Evolutionary conservation across 2,888 invertebrate genomes (phyloP), one percentile per base, ranked within the genome.

Genomic region (Nudaria mundana): DNA sequence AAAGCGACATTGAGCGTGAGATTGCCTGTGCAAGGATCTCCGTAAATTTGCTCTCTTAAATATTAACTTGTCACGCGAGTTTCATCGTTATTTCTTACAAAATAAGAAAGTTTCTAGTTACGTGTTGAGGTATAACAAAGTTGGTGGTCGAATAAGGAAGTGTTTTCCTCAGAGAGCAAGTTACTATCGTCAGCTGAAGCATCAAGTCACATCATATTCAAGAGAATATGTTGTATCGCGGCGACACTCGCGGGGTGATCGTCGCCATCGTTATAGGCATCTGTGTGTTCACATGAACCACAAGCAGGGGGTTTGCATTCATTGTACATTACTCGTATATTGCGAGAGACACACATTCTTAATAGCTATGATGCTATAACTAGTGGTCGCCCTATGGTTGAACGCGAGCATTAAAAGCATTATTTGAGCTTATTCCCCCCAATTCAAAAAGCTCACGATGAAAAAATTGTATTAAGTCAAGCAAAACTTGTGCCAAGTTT

Each of bases 1-100:
- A 82, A 81, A 81, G 76, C 76, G 80, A 81, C 81, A 82, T 82
- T 76, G 79, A 76, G 81, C 84, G 78, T 81, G 74, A 82, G 81
- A 83, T 83, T 81, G 81, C 74, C 71, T 72, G 61, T n/a, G 63
- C 65, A 63, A 66, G 58, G 61, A 58, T 44, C 41, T 46, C 35
- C 49, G 37, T 39, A 50, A 52, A 56, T 56, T 54, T 49, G 44
- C 42, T 37, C 34, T 36, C 30, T 41, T 48, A 41, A 41, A 33
- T 45, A 42, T 39, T 37, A 48, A 47, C 43, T 38, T 44, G 48
- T 4, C 37, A 30, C 0, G 5, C 46, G 11, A 76, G 38, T 51
- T 37, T 60, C 7, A 36, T 32, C 61, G 48, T 51, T 76, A 57
- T 37, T 0, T 0, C 0, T 2, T 0, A 0, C 0, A 1, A 3